Conservation (phyloP, 1,140 invertebrate genomes). For the Drosophila seguyi region DNA sequence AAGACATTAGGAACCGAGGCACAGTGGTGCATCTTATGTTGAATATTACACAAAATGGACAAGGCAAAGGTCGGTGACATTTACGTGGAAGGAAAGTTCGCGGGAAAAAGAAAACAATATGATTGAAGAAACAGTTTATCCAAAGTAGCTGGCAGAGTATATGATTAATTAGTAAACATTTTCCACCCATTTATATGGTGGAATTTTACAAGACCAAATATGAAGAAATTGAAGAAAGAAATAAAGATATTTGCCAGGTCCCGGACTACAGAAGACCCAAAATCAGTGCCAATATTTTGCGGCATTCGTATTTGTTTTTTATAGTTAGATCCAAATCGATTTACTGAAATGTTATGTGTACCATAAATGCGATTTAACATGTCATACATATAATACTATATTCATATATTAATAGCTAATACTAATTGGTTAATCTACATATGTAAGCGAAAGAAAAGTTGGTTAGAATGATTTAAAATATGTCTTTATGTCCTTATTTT, state of each 20-base stretch:
- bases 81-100: constrained; percentile 11
- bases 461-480: too few species aligned
- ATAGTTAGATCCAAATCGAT: too few species aligned
- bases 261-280: background rate
- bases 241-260: background rate
- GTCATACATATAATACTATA: too few species aligned
- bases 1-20: constrained; percentile 63
- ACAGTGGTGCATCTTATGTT: constrained; percentile 33
- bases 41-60: constrained; percentile 27
- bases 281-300: background rate
- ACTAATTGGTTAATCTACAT: too few species aligned
- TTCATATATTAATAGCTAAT: too few species aligned
- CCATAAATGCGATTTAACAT: too few species aligned
- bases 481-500: too few species aligned
- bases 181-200: background rate
- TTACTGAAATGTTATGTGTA: too few species aligned
- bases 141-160: background rate
- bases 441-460: too few species aligned
- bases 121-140: background rate
- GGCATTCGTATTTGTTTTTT: too few species aligned
- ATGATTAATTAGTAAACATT: background rate
- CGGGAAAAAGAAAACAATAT: background rate
- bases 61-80: constrained; percentile 34
- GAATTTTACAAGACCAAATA: background rate
- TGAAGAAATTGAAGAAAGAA: background rate